These are phyloP conservation scores for Archegozetes longisetosus DNA, from an alignment of 1,140 invertebrate genomes.

Conservation along the genomic window DNA sequence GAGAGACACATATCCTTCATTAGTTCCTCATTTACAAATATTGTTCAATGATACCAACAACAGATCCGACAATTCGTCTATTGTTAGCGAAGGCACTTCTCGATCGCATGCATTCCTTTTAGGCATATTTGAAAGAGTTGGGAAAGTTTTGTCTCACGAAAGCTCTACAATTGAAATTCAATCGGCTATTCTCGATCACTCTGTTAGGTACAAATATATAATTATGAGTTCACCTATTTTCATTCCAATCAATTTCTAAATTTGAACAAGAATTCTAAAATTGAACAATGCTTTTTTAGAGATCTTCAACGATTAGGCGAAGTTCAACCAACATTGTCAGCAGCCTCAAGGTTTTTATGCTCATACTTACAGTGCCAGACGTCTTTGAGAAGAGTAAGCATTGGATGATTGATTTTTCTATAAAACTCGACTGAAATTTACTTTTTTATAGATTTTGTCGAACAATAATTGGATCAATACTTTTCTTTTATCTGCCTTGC, in stretches of 20 bases:
- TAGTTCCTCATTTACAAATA: slow-evolving; percentile 65
- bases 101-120: slow-evolving; percentile 17
- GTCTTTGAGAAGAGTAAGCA: slow-evolving; percentile 30
- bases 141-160: slow-evolving; percentile 3
- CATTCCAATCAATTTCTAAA: slow-evolving; percentile 13
- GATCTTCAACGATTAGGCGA: slow-evolving; percentile 47
- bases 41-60: not conserved
- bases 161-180: slow-evolving; percentile 4
- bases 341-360: slow-evolving; percentile 67
- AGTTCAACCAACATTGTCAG: slow-evolving; percentile 61
- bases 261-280: too few relatives aligned
- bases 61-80: not conserved
- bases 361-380: slow-evolving; percentile 48
- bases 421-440: slow-evolving; percentile 2
- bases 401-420: slow-evolving; percentile 9
- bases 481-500: slow-evolving; percentile 19
- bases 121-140: slow-evolving; percentile 14
- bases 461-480: slow-evolving; percentile 24
- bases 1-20: slow-evolving; percentile 74
- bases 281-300: slow-evolving; percentile 17
- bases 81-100: slow-evolving; percentile 7
- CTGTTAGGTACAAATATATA: slow-evolving; percentile 23
- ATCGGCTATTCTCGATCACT: slow-evolving; percentile 10
- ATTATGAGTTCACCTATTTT: too few relatives aligned
- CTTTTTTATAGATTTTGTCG: slow-evolving; percentile 20